Percentiles rank a stretch among this genome's conserved stretches.
Conservation (phyloP, 1,140 invertebrate species). For the Drosophila quadrilineata region DNA sequence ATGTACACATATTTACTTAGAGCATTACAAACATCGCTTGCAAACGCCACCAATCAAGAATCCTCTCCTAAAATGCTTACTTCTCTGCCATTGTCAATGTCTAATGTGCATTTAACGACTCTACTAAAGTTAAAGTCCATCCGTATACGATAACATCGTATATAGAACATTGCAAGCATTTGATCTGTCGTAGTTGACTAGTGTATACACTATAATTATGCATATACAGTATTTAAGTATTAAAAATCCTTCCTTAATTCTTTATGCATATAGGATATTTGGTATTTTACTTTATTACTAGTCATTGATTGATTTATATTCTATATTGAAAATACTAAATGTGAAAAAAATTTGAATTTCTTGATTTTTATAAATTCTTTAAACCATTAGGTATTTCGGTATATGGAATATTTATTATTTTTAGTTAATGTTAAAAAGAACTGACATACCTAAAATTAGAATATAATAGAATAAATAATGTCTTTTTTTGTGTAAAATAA, state of each 20-base stretch:
- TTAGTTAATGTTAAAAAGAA: no score
- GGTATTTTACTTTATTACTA: neutral
- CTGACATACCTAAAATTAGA: no score
- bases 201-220: conserved; percentile 5
- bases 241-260: neutral
- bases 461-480: no score
- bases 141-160: conserved; percentile 28
- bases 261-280: no score
- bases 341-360: no score
- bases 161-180: neutral
- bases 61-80: conserved; percentile 51
- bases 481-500: no score
- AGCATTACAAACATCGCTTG: neutral
- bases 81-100: conserved; percentile 65
- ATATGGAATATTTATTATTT: no score
- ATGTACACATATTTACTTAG: neutral
- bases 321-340: no score
- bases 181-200: neutral
- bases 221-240: neutral
- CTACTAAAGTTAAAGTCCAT: conserved; percentile 58
- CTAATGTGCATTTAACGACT: conserved; percentile 74
- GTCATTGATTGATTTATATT: no score
- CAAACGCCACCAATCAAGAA: conserved; percentile 38
- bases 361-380: no score
- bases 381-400: no score